Conservation (phyloP, 2,888 invertebrate genomes). For the Argyresthia goedartella region DNA sequence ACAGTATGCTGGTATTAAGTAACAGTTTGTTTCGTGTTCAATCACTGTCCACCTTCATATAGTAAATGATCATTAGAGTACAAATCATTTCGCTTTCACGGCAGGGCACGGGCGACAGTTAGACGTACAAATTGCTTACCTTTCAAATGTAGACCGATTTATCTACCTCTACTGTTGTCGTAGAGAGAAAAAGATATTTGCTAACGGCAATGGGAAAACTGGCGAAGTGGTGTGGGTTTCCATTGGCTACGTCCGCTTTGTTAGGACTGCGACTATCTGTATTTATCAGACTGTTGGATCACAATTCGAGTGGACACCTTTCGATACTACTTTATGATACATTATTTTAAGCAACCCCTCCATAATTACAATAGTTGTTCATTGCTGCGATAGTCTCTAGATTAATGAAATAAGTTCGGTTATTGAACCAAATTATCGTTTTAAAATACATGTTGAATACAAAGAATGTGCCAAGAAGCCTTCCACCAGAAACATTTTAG, state of each 20-base stretch:
- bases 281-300: too few species aligned
- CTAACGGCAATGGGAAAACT: slow-evolving; percentile 4
- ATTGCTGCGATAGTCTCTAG: too few species aligned
- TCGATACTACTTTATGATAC: too few species aligned
- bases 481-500: too few species aligned
- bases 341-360: too few species aligned
- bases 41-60: slow-evolving; percentile 6
- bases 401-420: too few species aligned
- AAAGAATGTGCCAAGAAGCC: too few species aligned
- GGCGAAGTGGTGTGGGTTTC: not conserved
- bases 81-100: slow-evolving; percentile 28
- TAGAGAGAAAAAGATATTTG: slow-evolving; percentile 29
- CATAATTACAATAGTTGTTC: too few species aligned
- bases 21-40: slow-evolving; percentile 4
- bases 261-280: too few species aligned
- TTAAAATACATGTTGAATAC: too few species aligned
- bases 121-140: slow-evolving; percentile 48
- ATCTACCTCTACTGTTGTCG: slow-evolving; percentile 27
- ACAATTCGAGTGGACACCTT: too few species aligned
- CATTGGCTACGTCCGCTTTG: not conserved
- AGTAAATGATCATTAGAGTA: slow-evolving; percentile 14
- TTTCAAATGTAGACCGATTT: slow-evolving; percentile 45
- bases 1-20: not conserved
- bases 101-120: slow-evolving; percentile 18
- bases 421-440: too few species aligned